Evolutionary conservation across 2,797 vertebrate genomes (phyloP).

Genomic region (Coendou prehensilis): DNA sequence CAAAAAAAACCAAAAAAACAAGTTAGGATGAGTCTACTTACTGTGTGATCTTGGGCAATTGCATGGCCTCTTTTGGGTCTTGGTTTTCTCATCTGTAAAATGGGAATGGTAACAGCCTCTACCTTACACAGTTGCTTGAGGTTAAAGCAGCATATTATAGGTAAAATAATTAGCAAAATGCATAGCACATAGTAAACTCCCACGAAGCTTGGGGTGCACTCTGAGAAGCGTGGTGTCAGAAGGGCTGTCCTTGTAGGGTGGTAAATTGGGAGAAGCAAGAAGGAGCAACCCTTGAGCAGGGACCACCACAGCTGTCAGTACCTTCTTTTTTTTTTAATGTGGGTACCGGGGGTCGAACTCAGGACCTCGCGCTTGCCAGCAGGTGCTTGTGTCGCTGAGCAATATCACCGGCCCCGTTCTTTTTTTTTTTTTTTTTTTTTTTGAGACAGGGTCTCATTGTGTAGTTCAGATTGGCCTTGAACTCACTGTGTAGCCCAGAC

Average conservation of each 20-base stretch:
- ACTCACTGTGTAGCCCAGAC: not conserved
- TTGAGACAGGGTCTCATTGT: not conserved
- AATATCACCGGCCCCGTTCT: too few species aligned
- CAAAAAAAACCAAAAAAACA: too few species aligned
- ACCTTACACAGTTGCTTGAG: slow-evolving; percentile 36
- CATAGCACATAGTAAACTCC: not conserved
- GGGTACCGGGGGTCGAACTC: too few species aligned
- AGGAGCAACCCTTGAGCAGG: not conserved
- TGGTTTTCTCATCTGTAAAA: slow-evolving; percentile 34
- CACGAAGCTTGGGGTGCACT: not conserved
- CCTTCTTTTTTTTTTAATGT: not conserved
- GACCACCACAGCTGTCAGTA: not conserved
- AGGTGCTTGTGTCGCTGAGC: too few species aligned
- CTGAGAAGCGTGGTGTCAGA: not conserved
- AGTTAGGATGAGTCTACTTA: not conserved
- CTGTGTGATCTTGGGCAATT: not conserved
- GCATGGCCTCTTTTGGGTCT: not conserved
- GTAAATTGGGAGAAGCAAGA: not conserved
- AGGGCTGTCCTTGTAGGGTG: not conserved
- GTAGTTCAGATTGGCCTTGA: not conserved
- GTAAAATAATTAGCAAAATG: not conserved
- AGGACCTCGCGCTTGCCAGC: too few species aligned
- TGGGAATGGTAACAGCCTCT: not conserved
- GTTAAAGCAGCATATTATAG: not conserved
- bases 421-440: too few species aligned